Evolutionary conservation across 2,888 invertebrate genomes (phyloP).

Genomic region (Parapristionchus giblindavisi): DNA sequence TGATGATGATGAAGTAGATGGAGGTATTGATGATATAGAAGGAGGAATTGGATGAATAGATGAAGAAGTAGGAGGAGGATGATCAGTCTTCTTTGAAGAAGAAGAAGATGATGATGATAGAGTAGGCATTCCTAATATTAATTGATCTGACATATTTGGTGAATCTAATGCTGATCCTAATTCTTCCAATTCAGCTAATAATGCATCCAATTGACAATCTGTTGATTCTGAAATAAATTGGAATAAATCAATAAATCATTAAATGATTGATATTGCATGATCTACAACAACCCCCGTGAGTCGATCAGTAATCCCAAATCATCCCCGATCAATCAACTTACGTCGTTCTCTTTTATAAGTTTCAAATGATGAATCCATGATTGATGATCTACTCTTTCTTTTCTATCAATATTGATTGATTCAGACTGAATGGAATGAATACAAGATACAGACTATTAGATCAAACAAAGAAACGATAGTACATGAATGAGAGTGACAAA

Average conservation of each 20-base stretch:
- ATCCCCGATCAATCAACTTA: background rate
- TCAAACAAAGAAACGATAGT: background rate
- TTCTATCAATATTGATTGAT: too few species aligned
- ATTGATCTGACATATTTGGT: constrained; percentile 60
- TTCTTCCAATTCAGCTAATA: constrained; percentile 91
- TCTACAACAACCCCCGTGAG: constrained; percentile 20
- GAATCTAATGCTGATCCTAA: constrained; percentile 78
- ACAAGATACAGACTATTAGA: too few species aligned
- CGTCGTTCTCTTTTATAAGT: constrained; percentile 23
- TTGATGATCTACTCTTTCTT: background rate
- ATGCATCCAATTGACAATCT: constrained; percentile 94
- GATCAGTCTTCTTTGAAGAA: constrained; percentile 71
- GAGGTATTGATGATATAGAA: too few species aligned
- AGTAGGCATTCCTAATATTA: constrained; percentile 93
- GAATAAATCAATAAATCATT: background rate
- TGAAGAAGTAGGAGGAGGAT: constrained; percentile 7
- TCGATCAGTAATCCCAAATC: background rate
- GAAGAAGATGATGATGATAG: constrained; percentile 93
- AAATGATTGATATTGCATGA: background rate
- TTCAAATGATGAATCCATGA: constrained; percentile 27
- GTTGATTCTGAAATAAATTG: constrained; percentile 80
- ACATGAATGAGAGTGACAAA: background rate
- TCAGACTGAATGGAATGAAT: too few species aligned
- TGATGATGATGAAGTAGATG: constrained; percentile 35
- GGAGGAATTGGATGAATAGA: constrained; percentile 1